These are phyloP conservation scores for Rousettus madagascariensis DNA, from an alignment of 2,797 vertebrate genomes.

Conservation along the genomic window DNA sequence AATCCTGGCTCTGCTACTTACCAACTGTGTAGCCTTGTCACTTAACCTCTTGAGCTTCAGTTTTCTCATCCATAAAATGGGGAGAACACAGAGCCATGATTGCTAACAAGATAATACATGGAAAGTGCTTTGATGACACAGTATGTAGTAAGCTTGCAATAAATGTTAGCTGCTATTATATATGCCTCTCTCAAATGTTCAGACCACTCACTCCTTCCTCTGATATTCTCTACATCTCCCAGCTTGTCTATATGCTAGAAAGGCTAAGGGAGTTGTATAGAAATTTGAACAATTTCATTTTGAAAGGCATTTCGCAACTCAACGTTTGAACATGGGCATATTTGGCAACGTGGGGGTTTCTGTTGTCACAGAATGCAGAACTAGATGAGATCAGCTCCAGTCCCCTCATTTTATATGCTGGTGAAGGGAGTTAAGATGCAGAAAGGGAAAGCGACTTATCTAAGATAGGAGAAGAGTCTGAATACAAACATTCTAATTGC, in stretches of 20 bases:
- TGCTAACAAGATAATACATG: background rate
- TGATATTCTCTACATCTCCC: background rate
- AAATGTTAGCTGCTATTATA: constrained; percentile 1
- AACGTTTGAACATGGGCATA: background rate
- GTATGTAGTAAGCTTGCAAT: background rate
- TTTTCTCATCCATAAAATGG: constrained; percentile 24
- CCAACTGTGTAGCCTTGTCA: background rate
- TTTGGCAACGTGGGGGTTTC: background rate
- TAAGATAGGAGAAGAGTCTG: background rate
- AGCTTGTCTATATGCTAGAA: background rate
- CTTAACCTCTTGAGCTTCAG: constrained; percentile 10
- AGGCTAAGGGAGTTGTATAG: background rate
- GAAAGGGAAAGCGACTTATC: background rate
- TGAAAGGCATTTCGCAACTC: constrained; percentile 5
- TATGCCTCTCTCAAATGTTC: background rate
- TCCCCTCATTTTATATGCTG: background rate
- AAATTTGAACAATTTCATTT: constrained; percentile 35
- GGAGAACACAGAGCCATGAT: background rate
- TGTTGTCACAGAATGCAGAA: background rate
- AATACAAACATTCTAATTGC: background rate
- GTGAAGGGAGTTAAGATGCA: background rate
- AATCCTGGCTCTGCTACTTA: constrained; percentile 34
- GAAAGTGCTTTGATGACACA: background rate
- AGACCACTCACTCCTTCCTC: background rate
- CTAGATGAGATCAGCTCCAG: background rate